These are phyloP conservation scores for Natator depressus DNA, from an alignment of 2,113 vertebrate genomes.

Conservation along the genomic window DNA sequence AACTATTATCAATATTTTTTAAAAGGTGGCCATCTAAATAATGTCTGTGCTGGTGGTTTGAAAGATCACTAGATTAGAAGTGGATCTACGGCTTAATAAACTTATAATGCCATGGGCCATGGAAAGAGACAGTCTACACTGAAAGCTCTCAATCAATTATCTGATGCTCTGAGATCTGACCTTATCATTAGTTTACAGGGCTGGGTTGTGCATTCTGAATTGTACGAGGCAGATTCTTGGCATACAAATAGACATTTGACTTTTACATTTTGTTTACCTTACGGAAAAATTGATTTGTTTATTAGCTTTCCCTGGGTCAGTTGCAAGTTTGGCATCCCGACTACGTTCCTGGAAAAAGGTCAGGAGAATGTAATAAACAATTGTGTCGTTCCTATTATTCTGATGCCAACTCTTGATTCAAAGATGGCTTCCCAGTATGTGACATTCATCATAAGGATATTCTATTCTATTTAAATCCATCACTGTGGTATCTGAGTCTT, in stretches of 20 bases:
- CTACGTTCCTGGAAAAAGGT: background rate
- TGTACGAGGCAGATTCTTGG: background rate
- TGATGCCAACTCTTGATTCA: background rate
- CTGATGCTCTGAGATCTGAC: background rate
- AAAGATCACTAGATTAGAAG: background rate
- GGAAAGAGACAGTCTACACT: background rate
- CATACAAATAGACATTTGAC: background rate
- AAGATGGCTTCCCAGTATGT: background rate
- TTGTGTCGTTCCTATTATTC: background rate
- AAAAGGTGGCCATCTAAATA: rapidly evolving
- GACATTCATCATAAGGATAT: background rate
- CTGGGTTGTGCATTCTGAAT: background rate
- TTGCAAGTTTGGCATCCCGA: background rate
- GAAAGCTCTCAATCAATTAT: background rate
- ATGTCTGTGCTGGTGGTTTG: background rate
- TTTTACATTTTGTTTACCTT: background rate
- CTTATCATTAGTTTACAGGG: background rate
- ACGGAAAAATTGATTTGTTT: background rate
- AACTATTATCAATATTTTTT: background rate
- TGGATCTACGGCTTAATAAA: background rate
- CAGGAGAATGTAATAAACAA: background rate
- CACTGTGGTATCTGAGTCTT: background rate
- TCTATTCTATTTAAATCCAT: slow-evolving; percentile 1
- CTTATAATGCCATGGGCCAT: background rate
- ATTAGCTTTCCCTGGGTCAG: background rate